Percentiles rank a stretch among this genome's conserved stretches.
Conservation (phyloP, 1,140 invertebrate species). For the Drosophila eugracilis region DNA sequence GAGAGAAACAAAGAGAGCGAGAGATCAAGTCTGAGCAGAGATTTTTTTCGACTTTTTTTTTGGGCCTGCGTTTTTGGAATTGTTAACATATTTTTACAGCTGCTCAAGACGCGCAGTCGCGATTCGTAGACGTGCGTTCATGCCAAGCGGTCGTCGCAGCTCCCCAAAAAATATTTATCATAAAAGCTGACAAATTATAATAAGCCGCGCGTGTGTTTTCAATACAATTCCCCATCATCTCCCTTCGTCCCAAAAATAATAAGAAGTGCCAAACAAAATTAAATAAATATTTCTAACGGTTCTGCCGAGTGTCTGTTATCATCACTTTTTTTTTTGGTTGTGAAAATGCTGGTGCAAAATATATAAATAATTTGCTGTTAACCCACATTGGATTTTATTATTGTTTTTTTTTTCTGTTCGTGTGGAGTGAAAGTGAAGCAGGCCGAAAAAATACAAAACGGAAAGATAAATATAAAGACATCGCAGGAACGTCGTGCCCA, state of each 20-base stretch:
- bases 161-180: constrained; percentile 40
- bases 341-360: constrained; percentile 57
- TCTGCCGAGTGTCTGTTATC: constrained; percentile 6
- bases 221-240: constrained; percentile 7
- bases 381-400: constrained; percentile 44
- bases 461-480: constrained; percentile 1
- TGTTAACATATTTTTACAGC: constrained; percentile 84
- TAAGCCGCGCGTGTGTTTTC: constrained; percentile 34
- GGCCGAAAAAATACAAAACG: constrained; percentile 34
- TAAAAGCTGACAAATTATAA: background rate
- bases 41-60: constrained; percentile 41
- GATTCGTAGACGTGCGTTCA: constrained; percentile 83
- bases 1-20: background rate
- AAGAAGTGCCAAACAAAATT: constrained; percentile 62
- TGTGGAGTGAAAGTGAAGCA: constrained; percentile 71
- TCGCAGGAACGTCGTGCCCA: constrained; percentile 67
- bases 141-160: constrained; percentile 80
- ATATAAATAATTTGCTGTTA: constrained; percentile 33
- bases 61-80: constrained; percentile 80
- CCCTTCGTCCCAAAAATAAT: constrained; percentile 13
- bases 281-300: constrained; percentile 8
- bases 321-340: constrained; percentile 31
- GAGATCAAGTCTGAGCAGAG: constrained; percentile 10
- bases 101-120: constrained; percentile 81
- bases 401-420: constrained; percentile 41